Conservation (phyloP, 2,888 invertebrate species). For the Pammene fasciana region DNA sequence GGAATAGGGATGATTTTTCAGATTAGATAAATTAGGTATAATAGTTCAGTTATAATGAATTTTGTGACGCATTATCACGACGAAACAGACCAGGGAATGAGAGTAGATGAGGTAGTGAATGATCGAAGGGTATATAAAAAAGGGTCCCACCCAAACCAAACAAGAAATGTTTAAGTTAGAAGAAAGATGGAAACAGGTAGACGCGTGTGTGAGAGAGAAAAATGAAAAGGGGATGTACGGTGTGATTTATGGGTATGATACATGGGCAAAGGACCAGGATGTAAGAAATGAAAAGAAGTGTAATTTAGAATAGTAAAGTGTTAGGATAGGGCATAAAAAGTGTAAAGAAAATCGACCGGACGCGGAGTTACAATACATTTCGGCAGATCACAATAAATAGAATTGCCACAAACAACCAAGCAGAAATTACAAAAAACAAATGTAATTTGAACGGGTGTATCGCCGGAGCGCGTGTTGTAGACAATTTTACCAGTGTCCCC, state of each 20-base stretch:
- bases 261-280: conserved; percentile 7
- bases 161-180: conserved; percentile 5
- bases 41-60: conserved; percentile 4
- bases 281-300: conserved; percentile 15
- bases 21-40: background rate
- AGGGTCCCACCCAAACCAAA: conserved; percentile 8
- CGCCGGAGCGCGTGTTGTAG: conserved; percentile 62
- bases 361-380: conserved; percentile 16
- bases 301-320: background rate
- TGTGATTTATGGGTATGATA: conserved; percentile 18
- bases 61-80: conserved; percentile 13
- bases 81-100: conserved; percentile 15
- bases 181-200: conserved; percentile 1
- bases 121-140: conserved; percentile 9
- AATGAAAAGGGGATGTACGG: background rate
- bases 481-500: conserved; percentile 82
- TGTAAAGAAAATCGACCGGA: conserved; percentile 16
- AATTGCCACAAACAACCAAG: conserved; percentile 36
- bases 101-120: conserved; percentile 2
- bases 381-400: conserved; percentile 31
- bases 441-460: conserved; percentile 44
- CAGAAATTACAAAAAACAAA: conserved; percentile 26
- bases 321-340: background rate
- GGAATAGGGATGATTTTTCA: background rate
- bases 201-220: conserved; percentile 13